Percentiles rank a stretch among this genome's conserved stretches.
Evolutionary conservation across 2,797 vertebrate genomes (phyloP).

Genomic region (Cossypha caffra): DNA sequence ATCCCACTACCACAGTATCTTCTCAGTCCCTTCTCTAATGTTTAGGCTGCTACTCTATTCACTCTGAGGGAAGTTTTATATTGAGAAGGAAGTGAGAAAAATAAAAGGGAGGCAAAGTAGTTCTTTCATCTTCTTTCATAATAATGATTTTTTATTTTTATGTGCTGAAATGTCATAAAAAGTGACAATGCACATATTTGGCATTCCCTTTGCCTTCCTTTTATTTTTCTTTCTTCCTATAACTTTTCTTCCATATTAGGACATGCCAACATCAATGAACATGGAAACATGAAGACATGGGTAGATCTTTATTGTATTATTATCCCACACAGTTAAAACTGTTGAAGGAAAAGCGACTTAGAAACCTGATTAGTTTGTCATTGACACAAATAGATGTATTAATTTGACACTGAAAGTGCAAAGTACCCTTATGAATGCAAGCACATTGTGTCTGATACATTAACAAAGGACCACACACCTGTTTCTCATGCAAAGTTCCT

Average conservation of each 20-base stretch:
- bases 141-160: background rate
- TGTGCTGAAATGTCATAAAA: background rate
- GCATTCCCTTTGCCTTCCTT: background rate
- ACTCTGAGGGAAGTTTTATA: background rate
- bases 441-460: conserved; percentile 59
- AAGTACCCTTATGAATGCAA: conserved; percentile 57
- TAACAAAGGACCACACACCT: conserved; percentile 46
- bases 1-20: background rate
- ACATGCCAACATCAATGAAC: background rate
- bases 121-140: background rate
- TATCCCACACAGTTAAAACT: background rate
- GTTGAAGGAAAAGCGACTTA: background rate
- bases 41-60: background rate
- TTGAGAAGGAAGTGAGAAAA: background rate
- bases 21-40: background rate
- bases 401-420: conserved; percentile 39
- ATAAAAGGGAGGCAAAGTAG: background rate
- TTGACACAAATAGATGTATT: conserved; percentile 45
- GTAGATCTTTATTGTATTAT: background rate
- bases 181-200: background rate
- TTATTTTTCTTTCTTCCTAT: background rate
- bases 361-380: conserved; percentile 58
- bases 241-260: background rate
- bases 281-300: background rate
- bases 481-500: conserved; percentile 46